A percentile compares a stretch with the other conserved stretches of the same genome.
phyloP scores from a whole-genome alignment of 2,888 invertebrate species.

The Limnephilus lunatus region DNA sequence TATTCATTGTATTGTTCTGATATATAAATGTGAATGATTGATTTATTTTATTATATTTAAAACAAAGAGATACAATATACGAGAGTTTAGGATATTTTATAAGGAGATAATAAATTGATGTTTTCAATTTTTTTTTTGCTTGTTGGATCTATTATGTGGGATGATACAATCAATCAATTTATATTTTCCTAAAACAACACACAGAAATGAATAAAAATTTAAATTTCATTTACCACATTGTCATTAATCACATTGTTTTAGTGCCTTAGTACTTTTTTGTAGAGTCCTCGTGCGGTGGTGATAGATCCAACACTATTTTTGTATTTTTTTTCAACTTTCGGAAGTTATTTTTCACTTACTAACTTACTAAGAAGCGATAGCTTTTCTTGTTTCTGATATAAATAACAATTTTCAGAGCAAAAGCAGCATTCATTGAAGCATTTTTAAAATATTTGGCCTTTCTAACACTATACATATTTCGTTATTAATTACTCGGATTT shows the following conservation, averaged over 20 bases:
- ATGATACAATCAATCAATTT: background rate
- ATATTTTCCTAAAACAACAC: background rate
- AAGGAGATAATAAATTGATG: background rate
- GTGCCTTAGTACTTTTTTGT: background rate
- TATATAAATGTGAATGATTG: background rate
- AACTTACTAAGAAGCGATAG: background rate
- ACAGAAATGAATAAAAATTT: background rate
- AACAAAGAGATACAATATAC: background rate
- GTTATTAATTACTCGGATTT: background rate
- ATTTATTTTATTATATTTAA: background rate
- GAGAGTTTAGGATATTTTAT: background rate
- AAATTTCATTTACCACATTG: too few relatives aligned
- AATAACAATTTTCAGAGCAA: background rate
- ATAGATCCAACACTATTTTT: background rate
- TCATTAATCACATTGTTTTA: too few relatives aligned
- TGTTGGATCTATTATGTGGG: background rate
- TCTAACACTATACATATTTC: background rate
- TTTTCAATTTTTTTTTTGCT: background rate
- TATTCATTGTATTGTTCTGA: background rate
- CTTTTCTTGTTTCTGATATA: background rate
- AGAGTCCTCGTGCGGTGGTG: too few relatives aligned
- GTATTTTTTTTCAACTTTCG: background rate
- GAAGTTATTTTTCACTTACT: background rate
- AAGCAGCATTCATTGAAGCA: background rate
- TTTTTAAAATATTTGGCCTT: background rate